Conservation (phyloP, 2,888 invertebrate genomes). For the Proisotoma minuta region DNA sequence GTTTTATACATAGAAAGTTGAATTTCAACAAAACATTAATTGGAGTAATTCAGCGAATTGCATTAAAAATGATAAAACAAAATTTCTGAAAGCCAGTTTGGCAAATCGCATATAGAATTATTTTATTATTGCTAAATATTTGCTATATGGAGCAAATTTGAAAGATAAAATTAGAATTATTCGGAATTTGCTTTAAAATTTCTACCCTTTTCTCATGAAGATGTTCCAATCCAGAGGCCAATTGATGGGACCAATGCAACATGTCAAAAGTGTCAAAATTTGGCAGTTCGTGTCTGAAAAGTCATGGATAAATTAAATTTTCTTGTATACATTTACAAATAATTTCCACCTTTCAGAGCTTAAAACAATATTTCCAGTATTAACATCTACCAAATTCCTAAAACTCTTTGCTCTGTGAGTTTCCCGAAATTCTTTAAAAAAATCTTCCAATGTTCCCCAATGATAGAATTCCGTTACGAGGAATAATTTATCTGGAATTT, state of each 20-base stretch:
- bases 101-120: too few relatives aligned
- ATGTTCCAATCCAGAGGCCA: slow-evolving; percentile 3
- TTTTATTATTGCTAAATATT: too few relatives aligned
- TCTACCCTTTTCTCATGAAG: neutral
- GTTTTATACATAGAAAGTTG: too few relatives aligned
- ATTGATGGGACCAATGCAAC: slow-evolving; percentile 3
- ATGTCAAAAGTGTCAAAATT: neutral
- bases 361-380: neutral
- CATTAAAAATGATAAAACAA: too few relatives aligned
- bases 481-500: slow-evolving; percentile 8
- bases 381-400: neutral
- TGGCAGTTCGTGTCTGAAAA: neutral
- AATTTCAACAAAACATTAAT: too few relatives aligned
- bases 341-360: neutral
- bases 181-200: neutral
- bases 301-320: neutral
- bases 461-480: neutral
- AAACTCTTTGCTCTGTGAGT: neutral
- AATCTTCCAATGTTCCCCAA: neutral
- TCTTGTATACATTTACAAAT: too few relatives aligned
- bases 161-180: too few relatives aligned
- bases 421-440: neutral
- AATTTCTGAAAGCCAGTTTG: too few relatives aligned
- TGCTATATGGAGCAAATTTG: too few relatives aligned
- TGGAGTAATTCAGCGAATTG: too few relatives aligned